Evolutionary conservation across 1,140 invertebrate genomes (phyloP), one percentile per base, ranked within the genome.

Genomic region (Aphis craccivora): DNA sequence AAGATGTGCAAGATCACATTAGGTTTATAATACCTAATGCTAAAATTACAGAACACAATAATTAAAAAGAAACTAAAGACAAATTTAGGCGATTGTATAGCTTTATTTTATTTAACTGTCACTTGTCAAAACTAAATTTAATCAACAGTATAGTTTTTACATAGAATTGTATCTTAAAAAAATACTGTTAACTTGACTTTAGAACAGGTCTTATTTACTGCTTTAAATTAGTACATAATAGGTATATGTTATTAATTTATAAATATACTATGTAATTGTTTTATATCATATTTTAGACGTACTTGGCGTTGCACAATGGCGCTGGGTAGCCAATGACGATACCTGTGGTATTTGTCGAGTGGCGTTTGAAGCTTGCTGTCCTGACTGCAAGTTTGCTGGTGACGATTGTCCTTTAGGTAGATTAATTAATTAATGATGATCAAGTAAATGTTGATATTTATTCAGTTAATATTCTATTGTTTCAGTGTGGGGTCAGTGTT

Each of bases 321-420:
- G 98, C 95, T 99, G 99, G 99, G 97, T 99, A 94, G 99, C 99
- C 11, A 99, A 99, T 96, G 99, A 99, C 96, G 99, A 99, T 95
- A 99, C 98, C 95, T 99, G 99, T 95, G 99, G 99, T 89, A 99
- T 99, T 95, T 99, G 99, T 96, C 97, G 99, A 94, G 99, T 99
- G 97, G 97, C 99, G 51, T 99, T 99, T 96, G 99, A 99, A 95
- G 98, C 98, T 94, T 99, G 99, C 95, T 99, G 99, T 95, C 98
- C 99, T 23, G 99, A 99, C 95, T 99, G 99, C 96, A 99, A 99
- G 96, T 96, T 99, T 94, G 99, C 99, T 67, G 99, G 99, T 90
- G 99, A 99, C 96, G 99, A 99, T 95, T 99, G 99, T 95, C 99
- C 99, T 35, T 95, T 99, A 95, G 97, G 97, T 97, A 95, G 94